Conservation (phyloP, 2,888 invertebrate genomes). For the Osmoderma eremita region DNA sequence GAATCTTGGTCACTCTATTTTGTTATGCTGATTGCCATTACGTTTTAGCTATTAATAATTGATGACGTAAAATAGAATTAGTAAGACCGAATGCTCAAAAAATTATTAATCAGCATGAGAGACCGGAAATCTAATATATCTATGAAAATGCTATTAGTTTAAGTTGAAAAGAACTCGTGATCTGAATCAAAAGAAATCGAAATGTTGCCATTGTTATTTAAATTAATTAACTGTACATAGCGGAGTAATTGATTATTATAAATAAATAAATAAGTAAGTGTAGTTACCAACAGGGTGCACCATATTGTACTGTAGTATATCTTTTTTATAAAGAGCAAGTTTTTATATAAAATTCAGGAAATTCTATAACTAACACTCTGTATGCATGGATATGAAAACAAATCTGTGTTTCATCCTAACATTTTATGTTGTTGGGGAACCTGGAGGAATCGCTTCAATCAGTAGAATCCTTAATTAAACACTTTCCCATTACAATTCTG, state of each 20-base stretch:
- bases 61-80: background rate
- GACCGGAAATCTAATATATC: background rate
- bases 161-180: conserved; percentile 38
- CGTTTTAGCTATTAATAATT: no score
- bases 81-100: conserved; percentile 31
- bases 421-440: no score
- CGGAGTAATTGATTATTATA: conserved; percentile 5
- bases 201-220: conserved; percentile 46
- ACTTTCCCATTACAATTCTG: no score
- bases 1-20: no score
- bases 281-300: conserved; percentile 37
- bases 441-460: no score
- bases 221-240: conserved; percentile 25
- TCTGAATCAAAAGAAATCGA: conserved; percentile 44
- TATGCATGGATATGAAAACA: no score
- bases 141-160: conserved; percentile 6
- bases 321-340: background rate
- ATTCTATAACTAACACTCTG: no score
- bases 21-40: no score
- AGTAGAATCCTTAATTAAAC: no score
- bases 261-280: conserved; percentile 32
- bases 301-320: conserved; percentile 13
- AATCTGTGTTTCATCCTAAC: no score
- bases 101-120: conserved; percentile 5
- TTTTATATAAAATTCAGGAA: no score